Evolutionary conservation across 2,888 invertebrate species (phyloP).

Genomic region (Ernsta delagoae): DNA sequence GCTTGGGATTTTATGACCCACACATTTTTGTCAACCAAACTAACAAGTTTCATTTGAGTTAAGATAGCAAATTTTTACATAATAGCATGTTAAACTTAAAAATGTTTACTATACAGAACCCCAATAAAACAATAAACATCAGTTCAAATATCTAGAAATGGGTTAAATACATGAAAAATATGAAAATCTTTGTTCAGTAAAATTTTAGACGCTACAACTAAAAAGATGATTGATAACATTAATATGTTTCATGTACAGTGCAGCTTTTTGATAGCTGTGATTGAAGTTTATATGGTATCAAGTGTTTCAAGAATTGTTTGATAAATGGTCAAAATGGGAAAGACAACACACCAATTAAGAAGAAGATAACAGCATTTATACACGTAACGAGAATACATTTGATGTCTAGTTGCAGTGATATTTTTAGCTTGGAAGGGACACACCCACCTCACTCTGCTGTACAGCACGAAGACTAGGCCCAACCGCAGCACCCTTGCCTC

Average conservation of each 20-base stretch:
- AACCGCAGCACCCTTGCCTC: slow-evolving; percentile 85
- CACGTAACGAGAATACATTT: slow-evolving; percentile 58
- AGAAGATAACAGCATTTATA: slow-evolving; percentile 50
- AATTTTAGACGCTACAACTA: slow-evolving; percentile 24
- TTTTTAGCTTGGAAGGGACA: slow-evolving; percentile 53
- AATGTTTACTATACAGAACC: too few species aligned
- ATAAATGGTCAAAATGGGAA: slow-evolving; percentile 53
- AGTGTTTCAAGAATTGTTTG: slow-evolving; percentile 47
- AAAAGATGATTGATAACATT: slow-evolving; percentile 22
- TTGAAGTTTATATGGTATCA: slow-evolving; percentile 43
- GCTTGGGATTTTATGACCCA: neutral
- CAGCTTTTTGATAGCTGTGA: slow-evolving; percentile 42
- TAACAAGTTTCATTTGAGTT: too few species aligned
- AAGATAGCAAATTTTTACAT: too few species aligned
- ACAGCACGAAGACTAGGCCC: slow-evolving; percentile 77
- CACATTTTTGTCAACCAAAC: neutral
- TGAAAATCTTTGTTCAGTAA: slow-evolving; percentile 1
- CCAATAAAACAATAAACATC: too few species aligned
- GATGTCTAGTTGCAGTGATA: slow-evolving; percentile 58
- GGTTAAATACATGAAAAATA: too few species aligned
- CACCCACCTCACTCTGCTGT: slow-evolving; percentile 83
- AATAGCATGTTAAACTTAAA: too few species aligned
- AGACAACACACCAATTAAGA: slow-evolving; percentile 51
- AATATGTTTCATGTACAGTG: slow-evolving; percentile 38
- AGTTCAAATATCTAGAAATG: too few species aligned